These are phyloP conservation scores for Luehdorfia chinensis DNA, from an alignment of 1,140 invertebrate genomes.

Conservation along the genomic window DNA sequence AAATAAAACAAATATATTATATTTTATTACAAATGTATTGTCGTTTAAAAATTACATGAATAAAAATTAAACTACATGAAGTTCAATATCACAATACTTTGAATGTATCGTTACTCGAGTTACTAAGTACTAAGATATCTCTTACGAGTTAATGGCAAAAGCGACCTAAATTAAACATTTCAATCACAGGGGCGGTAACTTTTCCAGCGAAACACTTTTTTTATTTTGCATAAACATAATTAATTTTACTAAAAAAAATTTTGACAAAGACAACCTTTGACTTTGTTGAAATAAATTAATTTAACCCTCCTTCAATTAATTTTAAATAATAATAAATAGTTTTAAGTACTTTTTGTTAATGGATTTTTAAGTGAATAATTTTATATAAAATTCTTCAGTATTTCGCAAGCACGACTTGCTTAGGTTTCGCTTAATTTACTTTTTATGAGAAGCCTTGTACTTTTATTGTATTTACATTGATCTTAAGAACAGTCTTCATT, in stretches of 20 bases:
- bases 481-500: slow-evolving; percentile 31
- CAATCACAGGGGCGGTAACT: slow-evolving; percentile 18
- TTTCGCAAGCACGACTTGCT: no score
- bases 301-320: no score
- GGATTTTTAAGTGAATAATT: no score
- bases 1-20: no score
- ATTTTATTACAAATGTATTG: no score
- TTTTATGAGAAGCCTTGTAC: no score
- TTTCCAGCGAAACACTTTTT: not conserved
- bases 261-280: not conserved
- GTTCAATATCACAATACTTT: slow-evolving; percentile 23
- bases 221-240: no score
- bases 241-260: not conserved
- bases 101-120: slow-evolving; percentile 14
- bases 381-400: no score
- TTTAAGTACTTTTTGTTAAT: no score
- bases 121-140: slow-evolving; percentile 14
- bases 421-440: no score
- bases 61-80: slow-evolving; percentile 24
- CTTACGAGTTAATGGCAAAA: slow-evolving; percentile 33
- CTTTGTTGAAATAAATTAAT: no score
- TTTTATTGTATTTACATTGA: slow-evolving; percentile 1
- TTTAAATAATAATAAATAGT: no score
- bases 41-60: slow-evolving; percentile 29
- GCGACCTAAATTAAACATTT: slow-evolving; percentile 15